These are phyloP conservation scores for Lampropteryx suffumata DNA, from an alignment of 2,888 invertebrate species.

Conservation along the genomic window DNA sequence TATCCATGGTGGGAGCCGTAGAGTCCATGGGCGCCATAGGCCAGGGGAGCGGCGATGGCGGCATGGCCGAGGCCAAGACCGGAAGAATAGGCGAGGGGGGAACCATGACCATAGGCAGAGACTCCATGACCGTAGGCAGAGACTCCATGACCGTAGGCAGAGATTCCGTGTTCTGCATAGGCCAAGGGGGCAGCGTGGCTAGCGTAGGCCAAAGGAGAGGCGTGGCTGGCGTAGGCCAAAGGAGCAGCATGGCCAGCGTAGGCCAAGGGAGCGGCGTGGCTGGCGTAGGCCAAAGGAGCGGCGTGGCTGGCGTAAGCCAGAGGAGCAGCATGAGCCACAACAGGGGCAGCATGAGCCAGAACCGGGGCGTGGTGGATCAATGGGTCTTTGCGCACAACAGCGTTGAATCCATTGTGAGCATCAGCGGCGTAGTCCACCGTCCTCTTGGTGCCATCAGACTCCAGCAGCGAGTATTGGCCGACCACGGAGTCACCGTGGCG, in stretches of 20 bases:
- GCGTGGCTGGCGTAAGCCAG: constrained; percentile 45
- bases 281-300: constrained; percentile 40
- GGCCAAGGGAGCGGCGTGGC: constrained; percentile 36
- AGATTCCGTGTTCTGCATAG: too few species aligned
- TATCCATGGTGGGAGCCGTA: constrained; percentile 47
- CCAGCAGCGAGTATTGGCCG: constrained; percentile 76
- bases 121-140: constrained; percentile 36
- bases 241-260: constrained; percentile 41
- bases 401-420: constrained; percentile 81
- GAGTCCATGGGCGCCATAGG: constrained; percentile 48
- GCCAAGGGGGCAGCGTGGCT: constrained; percentile 40
- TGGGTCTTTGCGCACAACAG: constrained; percentile 79
- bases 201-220: constrained; percentile 36
- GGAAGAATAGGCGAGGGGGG: constrained; percentile 38
- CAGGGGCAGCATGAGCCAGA: constrained; percentile 52
- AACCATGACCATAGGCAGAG: constrained; percentile 20
- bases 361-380: constrained; percentile 50
- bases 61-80: constrained; percentile 42
- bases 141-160: constrained; percentile 17
- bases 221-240: constrained; percentile 36
- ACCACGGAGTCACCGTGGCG: constrained; percentile 85
- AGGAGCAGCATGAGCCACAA: constrained; percentile 43
- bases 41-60: constrained; percentile 39
- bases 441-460: constrained; percentile 85
- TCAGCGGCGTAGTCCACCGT: constrained; percentile 84